Percentiles rank a stretch among this genome's conserved stretches.
These are phyloP conservation scores for Drosophila equinoxialis DNA, from an alignment of 1,140 invertebrate species.

Conservation along the genomic window DNA sequence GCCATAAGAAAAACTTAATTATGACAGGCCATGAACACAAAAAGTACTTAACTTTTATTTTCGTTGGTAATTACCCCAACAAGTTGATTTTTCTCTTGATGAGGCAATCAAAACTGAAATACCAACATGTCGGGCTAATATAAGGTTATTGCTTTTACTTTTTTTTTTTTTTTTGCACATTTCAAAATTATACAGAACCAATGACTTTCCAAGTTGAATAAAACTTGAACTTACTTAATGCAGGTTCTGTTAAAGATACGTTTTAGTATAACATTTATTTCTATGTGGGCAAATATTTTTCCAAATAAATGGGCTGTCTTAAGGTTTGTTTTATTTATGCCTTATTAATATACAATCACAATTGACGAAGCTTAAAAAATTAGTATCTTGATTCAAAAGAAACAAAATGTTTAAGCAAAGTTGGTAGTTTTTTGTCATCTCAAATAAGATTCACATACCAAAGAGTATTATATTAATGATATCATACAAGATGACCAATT, in stretches of 20 bases:
- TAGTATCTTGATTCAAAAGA: too few relatives aligned
- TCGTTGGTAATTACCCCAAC: conserved; percentile 16
- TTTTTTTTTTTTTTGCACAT: not conserved
- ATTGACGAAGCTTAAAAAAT: too few relatives aligned
- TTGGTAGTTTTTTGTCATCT: too few relatives aligned
- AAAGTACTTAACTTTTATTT: conserved; percentile 18
- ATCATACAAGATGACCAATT: not conserved
- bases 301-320: too few relatives aligned
- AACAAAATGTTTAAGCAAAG: too few relatives aligned
- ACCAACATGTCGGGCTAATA: conserved; percentile 11
- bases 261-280: too few relatives aligned
- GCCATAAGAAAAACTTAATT: conserved; percentile 18
- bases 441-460: too few relatives aligned
- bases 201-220: not conserved
- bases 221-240: not conserved
- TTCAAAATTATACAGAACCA: conserved; percentile 5
- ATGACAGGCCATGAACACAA: conserved; percentile 18
- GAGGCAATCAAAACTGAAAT: conserved; percentile 11
- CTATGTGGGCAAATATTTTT: too few relatives aligned
- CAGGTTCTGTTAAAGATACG: not conserved
- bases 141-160: not conserved
- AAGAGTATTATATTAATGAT: not conserved
- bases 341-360: too few relatives aligned
- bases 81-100: conserved; percentile 15
- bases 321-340: too few relatives aligned